These are phyloP conservation scores for Congeria kusceri DNA, from an alignment of 2,888 invertebrate species.

Conservation along the genomic window DNA sequence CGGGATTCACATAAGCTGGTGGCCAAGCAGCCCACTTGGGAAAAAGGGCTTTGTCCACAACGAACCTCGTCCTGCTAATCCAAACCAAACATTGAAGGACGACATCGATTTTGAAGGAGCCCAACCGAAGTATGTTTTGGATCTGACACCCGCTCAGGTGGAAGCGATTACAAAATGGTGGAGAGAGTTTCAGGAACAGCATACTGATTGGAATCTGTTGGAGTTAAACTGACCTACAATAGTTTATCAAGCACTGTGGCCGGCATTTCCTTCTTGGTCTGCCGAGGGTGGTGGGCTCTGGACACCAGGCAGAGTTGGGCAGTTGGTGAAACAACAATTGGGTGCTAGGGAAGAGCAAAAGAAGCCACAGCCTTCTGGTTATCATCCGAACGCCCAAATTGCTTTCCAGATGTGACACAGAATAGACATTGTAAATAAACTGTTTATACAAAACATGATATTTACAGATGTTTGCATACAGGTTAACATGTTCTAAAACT, in stretches of 20 bases:
- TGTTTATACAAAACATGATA: too few relatives aligned
- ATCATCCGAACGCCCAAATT: too few relatives aligned
- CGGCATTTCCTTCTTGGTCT: not conserved
- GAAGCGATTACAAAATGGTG: slow-evolving; percentile 15
- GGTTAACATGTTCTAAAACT: too few relatives aligned
- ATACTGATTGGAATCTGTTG: not conserved
- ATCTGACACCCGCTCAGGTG: not conserved
- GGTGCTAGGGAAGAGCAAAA: too few relatives aligned
- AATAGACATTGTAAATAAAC: too few relatives aligned
- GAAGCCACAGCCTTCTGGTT: too few relatives aligned
- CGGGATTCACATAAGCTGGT: slow-evolving; percentile 31
- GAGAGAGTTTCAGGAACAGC: not conserved
- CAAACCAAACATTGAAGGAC: slow-evolving; percentile 5
- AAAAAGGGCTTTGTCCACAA: not conserved
- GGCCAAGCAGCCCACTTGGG: not conserved
- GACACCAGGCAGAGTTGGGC: too few relatives aligned
- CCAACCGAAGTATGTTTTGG: not conserved
- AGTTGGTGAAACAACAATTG: too few relatives aligned
- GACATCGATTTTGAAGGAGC: slow-evolving; percentile 12
- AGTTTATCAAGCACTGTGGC: slow-evolving; percentile 1
- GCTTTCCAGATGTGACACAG: too few relatives aligned
- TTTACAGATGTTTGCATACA: too few relatives aligned
- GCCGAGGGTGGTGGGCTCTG: too few relatives aligned
- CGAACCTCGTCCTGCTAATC: not conserved
- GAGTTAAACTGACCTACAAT: slow-evolving; percentile 9